Conservation (phyloP, 2,113 vertebrate genomes). For the Dromaius novaehollandiae region DNA sequence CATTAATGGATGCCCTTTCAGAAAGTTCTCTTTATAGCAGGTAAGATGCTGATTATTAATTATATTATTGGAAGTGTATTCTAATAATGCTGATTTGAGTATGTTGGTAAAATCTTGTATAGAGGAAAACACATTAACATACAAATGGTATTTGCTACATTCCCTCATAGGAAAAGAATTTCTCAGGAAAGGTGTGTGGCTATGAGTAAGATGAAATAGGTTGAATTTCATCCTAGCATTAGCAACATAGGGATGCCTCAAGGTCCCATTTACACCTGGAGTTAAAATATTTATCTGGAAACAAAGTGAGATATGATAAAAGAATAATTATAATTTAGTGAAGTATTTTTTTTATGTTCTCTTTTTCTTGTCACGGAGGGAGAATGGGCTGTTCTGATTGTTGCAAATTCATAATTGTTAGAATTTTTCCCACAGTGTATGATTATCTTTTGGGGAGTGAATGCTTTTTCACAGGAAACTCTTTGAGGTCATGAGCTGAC, state of each 20-base stretch:
- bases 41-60: constrained; percentile 65
- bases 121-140: background rate
- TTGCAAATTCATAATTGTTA: background rate
- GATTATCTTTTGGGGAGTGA: background rate
- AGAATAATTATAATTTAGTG: background rate
- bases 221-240: background rate
- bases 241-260: background rate
- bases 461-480: background rate
- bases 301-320: background rate
- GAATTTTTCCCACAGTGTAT: background rate
- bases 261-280: background rate
- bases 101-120: background rate
- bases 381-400: background rate
- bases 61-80: background rate
- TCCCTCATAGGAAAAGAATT: background rate
- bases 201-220: background rate
- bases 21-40: constrained; percentile 90
- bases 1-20: constrained; percentile 90
- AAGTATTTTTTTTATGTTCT: background rate
- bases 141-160: background rate
- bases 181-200: background rate
- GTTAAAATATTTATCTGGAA: background rate
- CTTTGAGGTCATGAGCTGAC: background rate
- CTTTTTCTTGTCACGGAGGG: background rate
- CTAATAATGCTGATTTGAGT: background rate